Base-by-base conservation (phyloP, 2,113 vertebrate species). In the Lipophrys pholis region DNA sequence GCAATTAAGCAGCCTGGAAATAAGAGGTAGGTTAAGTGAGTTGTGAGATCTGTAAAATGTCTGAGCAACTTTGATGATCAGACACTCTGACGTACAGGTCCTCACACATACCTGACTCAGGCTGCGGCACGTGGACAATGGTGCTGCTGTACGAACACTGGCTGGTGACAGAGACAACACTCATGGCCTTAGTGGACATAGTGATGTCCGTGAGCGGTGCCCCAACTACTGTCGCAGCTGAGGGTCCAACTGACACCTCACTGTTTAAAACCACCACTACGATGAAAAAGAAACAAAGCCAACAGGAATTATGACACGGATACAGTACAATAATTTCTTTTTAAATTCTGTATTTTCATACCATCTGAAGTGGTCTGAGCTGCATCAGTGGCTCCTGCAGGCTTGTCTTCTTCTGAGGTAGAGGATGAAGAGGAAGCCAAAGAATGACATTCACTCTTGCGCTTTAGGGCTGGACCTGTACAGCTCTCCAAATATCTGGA, bases 71-170 rank as follows among this genome's bases (percentile, higher is more conserved):
- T 21, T 35, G 11, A 51, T 71, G 41, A 71, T 15, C 14, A 16
- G 45, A 50, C 8, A 50, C 12, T 16, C 11, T 17, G 14, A 64
- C 35, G 11, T 46, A 57, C 36, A 0, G 6, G 6, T 40, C 3
- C 9, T 15, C 52, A 48, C 11, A 41, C n/a, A 0, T 83, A 96
- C 96, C 97, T 90, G 96, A 94, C 85, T 96, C 95, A 0, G 94
- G 95, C 52, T 94, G 95, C 0, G 95, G 95, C 49, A 93, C 90
- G 1, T 94, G 95, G 11, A 95, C 94, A 2, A 94, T 90, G 62
- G 95, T 95, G 93, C 95, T 95, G 92, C 94, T 95, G 93, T 93
- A 95, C 62, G 95, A 96, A 91, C 95, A 95, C 89, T 95, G 96
- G 89, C 95, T 97, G 73, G 91, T 91, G 82, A 92, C 83, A 0